Base-by-base conservation (phyloP, 2,113 vertebrate species). In the Pomatostomus ruficeps region DNA sequence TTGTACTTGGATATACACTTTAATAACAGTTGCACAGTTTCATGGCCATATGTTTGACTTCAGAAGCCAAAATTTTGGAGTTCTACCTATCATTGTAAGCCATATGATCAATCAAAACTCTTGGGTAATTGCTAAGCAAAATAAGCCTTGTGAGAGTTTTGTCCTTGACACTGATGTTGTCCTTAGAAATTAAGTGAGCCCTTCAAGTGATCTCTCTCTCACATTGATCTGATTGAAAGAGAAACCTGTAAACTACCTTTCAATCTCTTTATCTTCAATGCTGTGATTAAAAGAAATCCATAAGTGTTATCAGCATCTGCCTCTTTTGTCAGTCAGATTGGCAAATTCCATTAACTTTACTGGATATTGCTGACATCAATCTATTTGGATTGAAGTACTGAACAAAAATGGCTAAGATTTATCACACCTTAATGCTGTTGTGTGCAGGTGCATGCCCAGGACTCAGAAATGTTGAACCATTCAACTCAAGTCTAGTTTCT, bases 361-460 rank as follows among this genome's bases (percentile, higher is more conserved):
- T 78, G 43, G 25, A 24, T 79, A 12, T 62, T 1, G 1, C 19
- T 55, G 61, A 42, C 43, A 81, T 45, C 42, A 54, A 1, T 74
- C 15, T 42, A 10, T 75, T 61, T 81, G 28, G 11, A 61, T 61
- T 80, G 51, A 89, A 61, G 4, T 20, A 76, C 0, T 61, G 40
- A 76, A 77, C 3, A 59, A 71, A 89, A 93, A 67, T 51, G 11
- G 4, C 8, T 42, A 16, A 72, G 5, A 6, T 74, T 42, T 81
- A 45, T 58, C 23, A 65, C 23, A 63, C 38, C 16, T 49, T 74
- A 23, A 55, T 65, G 52, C 3, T 0, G 0, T 14, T 26, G 5
- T 43, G 10, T 7, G 29, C 14, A 70, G 28, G 48, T 43, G 22
- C 5, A 45, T 45, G 65, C 29, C 18, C 21, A 76, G 26, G 26